phyloP scores from a whole-genome alignment of 2,888 invertebrate genomes.

The Rhaphigaster nebulosa region DNA sequence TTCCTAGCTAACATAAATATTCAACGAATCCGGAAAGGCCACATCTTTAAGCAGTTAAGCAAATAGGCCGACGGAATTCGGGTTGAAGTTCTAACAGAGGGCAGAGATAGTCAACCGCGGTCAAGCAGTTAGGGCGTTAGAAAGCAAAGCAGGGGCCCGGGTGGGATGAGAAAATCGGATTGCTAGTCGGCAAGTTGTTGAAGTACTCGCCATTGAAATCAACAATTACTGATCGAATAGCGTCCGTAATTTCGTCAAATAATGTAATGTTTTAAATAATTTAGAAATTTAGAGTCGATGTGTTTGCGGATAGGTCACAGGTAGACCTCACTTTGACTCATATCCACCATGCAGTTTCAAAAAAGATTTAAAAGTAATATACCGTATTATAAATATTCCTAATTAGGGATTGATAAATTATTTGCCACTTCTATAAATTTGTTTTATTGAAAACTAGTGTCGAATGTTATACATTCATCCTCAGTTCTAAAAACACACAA shows the following conservation, averaged over 20 bases:
- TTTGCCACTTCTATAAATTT: too few species aligned
- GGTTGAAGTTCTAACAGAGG: background rate
- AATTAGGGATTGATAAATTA: too few species aligned
- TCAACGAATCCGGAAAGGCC: constrained; percentile 3
- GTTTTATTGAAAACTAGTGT: too few species aligned
- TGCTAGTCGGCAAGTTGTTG: background rate
- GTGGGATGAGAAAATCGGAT: background rate
- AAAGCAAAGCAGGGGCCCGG: background rate
- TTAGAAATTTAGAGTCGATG: background rate
- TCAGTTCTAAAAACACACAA: too few species aligned
- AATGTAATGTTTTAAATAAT: background rate
- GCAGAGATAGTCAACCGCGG: background rate
- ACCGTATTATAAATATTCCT: too few species aligned
- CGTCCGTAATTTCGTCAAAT: too few species aligned
- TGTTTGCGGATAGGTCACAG: too few species aligned
- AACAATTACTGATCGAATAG: background rate
- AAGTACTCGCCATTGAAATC: background rate
- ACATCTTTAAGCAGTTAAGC: constrained; percentile 30
- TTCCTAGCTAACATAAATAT: constrained; percentile 8
- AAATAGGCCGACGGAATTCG: background rate
- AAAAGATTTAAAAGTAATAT: too few species aligned
- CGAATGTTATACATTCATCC: too few species aligned
- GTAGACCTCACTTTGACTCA: too few species aligned
- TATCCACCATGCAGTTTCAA: too few species aligned
- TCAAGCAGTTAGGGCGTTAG: background rate